Conservation (phyloP, 2,113 vertebrate genomes). For the Pampusana beccarii region DNA sequence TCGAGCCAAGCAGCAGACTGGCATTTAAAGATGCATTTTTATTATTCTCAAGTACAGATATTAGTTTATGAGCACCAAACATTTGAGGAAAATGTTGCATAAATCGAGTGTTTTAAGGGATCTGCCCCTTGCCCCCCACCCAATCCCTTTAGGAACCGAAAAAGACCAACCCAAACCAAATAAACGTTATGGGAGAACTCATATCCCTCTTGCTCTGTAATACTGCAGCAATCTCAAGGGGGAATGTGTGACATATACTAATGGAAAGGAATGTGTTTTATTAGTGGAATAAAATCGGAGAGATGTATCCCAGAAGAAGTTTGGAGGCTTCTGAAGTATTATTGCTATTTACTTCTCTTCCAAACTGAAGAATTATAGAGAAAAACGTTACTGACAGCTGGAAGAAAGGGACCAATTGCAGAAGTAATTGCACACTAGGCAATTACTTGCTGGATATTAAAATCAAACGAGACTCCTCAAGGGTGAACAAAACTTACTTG, state of each 20-base stretch:
- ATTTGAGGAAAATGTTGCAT: not conserved
- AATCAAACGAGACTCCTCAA: not conserved
- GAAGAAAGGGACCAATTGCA: not conserved
- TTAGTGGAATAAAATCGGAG: not conserved
- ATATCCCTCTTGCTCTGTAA: not conserved
- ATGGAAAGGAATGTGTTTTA: not conserved
- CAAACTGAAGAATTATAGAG: not conserved
- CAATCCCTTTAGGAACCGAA: not conserved
- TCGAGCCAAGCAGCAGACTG: not conserved
- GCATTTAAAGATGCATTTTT: not conserved
- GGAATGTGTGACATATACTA: not conserved
- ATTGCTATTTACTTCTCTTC: not conserved
- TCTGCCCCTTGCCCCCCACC: not conserved
- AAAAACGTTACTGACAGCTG: not conserved
- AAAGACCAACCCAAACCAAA: not conserved
- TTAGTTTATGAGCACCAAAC: not conserved
- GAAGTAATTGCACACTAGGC: not conserved
- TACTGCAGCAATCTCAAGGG: not conserved
- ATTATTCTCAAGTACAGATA: not conserved
- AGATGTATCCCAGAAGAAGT: not conserved
- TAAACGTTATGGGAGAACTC: not conserved
- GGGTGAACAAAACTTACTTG: slow-evolving; percentile 80
- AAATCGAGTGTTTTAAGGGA: not conserved
- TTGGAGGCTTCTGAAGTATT: not conserved
- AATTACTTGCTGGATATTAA: not conserved